Evolutionary conservation across 2,888 invertebrate genomes (phyloP), one percentile per base, ranked within the genome.

Genomic region (Petrophora chlorosata): DNA sequence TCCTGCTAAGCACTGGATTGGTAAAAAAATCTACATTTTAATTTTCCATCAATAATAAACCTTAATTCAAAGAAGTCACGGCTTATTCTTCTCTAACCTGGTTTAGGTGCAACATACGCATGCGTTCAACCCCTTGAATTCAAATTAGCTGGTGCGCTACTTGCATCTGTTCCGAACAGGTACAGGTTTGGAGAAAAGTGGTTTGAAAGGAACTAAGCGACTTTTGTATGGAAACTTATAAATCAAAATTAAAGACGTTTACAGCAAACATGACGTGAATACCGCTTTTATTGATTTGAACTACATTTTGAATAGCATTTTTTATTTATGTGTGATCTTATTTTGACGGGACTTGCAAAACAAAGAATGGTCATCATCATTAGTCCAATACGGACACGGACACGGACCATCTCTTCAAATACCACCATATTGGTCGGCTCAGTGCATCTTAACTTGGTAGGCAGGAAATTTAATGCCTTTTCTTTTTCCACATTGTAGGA

Each of bases 91-190:
- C 4, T 12, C 13, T 7, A 38, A 14, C 10, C 4, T 13, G 10
- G 15, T 35, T 23, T 26, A 30, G 7, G 32, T 12, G 8, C 10
- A 10, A 25, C n/a, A 25, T 10, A 39, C 25, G 58, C 56, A 65
- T 62, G 65, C 65, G 54, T 58, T 56, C 70, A 65, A 72, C 73
- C 77, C 82, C 76, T 76, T 69, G 73, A 67, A 82, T 83, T 65
- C 57, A 76, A 82, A 83, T 83, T 75, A 81, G 77, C 67, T 49
- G 47, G 73, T 75, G 69, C 56, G 57, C 56, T 65, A 71, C 71
- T 67, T 65, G 70, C 75, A 77, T 76, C 77, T 76, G 76, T 75
- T 73, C 61, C 47, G 42, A 52, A 42, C 34, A 30, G 14, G 73
- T 69, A 75, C 66, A 47, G 17, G 13, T 26, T 38, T 2, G 43